phyloP scores from a whole-genome alignment of 2,888 invertebrate genomes.

The Andrena bucephala region DNA sequence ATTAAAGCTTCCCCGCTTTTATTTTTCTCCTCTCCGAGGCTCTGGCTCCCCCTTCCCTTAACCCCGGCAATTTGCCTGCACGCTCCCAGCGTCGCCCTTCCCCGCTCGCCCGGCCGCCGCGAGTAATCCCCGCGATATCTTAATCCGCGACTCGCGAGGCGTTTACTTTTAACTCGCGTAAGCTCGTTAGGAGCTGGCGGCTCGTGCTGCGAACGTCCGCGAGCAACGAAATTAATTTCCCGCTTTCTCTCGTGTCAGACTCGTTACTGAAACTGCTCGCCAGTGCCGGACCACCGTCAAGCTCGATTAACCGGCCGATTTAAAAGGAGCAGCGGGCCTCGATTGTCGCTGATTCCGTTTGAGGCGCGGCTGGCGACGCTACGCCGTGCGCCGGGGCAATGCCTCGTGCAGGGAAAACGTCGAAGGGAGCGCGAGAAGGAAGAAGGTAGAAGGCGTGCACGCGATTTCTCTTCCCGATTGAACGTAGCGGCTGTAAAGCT shows the following conservation, averaged over 20 bases:
- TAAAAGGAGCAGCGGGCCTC: neutral
- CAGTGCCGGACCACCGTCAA: slow-evolving; percentile 3
- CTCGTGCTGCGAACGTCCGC: slow-evolving; percentile 58
- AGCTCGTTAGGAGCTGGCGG: slow-evolving; percentile 60
- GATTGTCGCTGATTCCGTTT: slow-evolving; percentile 8
- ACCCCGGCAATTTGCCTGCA: neutral
- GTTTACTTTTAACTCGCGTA: slow-evolving; percentile 57
- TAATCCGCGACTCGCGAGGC: slow-evolving; percentile 61
- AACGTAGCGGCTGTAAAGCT: slow-evolving; percentile 20
- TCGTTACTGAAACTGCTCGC: slow-evolving; percentile 53
- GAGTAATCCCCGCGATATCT: slow-evolving; percentile 66
- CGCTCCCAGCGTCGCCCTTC: neutral
- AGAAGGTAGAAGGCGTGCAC: neutral
- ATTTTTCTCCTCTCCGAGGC: neutral
- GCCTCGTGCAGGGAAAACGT: neutral
- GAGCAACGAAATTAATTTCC: slow-evolving; percentile 60
- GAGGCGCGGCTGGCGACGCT: slow-evolving; percentile 5
- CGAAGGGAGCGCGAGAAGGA: neutral
- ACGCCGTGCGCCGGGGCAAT: no score
- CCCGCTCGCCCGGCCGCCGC: neutral
- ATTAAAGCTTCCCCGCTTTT: slow-evolving; percentile 50
- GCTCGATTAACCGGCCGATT: slow-evolving; percentile 21
- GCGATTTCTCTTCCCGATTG: slow-evolving; percentile 10
- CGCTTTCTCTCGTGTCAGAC: slow-evolving; percentile 49
- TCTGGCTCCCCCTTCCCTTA: neutral